A percentile compares a stretch with the other conserved stretches of the same genome.
phyloP scores from a whole-genome alignment of 2,888 invertebrate species.

The Cosmopolites sordidus region DNA sequence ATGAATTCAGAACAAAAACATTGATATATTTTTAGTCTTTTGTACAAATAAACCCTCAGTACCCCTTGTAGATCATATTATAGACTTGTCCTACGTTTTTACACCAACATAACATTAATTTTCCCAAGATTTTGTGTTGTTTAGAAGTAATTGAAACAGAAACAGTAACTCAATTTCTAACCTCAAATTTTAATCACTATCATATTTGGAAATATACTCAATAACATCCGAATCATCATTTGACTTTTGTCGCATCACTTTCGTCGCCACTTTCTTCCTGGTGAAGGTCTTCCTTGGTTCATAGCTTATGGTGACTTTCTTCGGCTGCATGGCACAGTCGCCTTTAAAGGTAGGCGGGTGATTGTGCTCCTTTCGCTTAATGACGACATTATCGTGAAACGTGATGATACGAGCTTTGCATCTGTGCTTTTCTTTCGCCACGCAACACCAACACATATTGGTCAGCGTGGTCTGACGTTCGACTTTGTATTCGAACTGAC shows the following conservation, averaged over 20 bases:
- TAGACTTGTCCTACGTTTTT: too few species aligned
- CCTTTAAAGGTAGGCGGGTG: slow-evolving; percentile 28
- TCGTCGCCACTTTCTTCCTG: slow-evolving; percentile 5
- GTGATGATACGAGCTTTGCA: slow-evolving; percentile 35
- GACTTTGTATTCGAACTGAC: slow-evolving; percentile 31
- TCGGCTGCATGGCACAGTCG: slow-evolving; percentile 19
- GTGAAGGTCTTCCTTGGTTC: slow-evolving; percentile 11
- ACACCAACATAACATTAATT: too few species aligned
- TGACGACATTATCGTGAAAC: slow-evolving; percentile 22
- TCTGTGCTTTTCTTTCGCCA: slow-evolving; percentile 32
- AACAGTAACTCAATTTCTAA: too few species aligned
- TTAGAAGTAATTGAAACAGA: too few species aligned
- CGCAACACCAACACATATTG: slow-evolving; percentile 36
- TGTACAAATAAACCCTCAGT: too few species aligned
- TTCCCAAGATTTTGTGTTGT: too few species aligned
- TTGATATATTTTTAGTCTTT: too few species aligned
- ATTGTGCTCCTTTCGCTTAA: slow-evolving; percentile 27
- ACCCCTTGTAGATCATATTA: too few species aligned
- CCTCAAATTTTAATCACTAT: not conserved
- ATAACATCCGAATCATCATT: not conserved
- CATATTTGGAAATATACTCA: not conserved
- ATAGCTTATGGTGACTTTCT: slow-evolving; percentile 18
- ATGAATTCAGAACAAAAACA: too few species aligned
- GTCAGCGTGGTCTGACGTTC: slow-evolving; percentile 30
- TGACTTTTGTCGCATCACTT: not conserved